Evolutionary conservation across 35 echinoderm and acorn worm species (phyloP).

Genomic region (Lytechinus variegatus): DNA sequence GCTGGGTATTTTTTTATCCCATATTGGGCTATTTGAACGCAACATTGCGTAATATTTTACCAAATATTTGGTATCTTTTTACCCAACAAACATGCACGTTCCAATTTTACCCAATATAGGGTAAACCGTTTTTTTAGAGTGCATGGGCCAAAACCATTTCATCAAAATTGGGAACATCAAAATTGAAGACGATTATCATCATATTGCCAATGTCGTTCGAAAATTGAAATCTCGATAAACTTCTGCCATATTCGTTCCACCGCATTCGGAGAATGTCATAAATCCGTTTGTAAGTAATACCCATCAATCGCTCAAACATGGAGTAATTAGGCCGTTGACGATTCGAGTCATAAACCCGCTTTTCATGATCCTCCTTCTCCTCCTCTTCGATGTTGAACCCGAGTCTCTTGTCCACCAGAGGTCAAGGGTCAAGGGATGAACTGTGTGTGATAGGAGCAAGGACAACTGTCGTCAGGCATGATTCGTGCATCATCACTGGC

Average conservation of each 20-base stretch:
- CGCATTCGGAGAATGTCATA: constrained; percentile 9
- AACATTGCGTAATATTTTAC: no score
- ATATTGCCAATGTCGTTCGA: neutral
- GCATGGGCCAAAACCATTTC: no score
- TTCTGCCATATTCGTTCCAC: neutral
- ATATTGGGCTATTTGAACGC: no score
- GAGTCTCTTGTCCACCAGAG: neutral
- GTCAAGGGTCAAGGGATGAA: neutral
- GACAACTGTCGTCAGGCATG: neutral
- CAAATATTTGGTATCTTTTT: no score
- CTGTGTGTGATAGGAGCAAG: neutral
- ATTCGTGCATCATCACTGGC: neutral
- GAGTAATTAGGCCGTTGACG: constrained; percentile 29
- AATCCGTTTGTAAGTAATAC: constrained; percentile 22
- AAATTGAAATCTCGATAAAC: neutral
- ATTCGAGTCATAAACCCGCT: constrained; percentile 20
- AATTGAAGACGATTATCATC: no score
- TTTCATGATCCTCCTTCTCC: neutral
- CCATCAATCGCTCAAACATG: constrained; percentile 14
- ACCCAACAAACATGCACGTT: no score
- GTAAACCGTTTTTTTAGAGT: no score
- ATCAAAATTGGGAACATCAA: no score
- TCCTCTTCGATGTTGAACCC: neutral
- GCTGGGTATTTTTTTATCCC: no score
- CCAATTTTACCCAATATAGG: no score